Conservation (phyloP, 2,113 vertebrate species). For the Nyctereutes procyonoides region DNA sequence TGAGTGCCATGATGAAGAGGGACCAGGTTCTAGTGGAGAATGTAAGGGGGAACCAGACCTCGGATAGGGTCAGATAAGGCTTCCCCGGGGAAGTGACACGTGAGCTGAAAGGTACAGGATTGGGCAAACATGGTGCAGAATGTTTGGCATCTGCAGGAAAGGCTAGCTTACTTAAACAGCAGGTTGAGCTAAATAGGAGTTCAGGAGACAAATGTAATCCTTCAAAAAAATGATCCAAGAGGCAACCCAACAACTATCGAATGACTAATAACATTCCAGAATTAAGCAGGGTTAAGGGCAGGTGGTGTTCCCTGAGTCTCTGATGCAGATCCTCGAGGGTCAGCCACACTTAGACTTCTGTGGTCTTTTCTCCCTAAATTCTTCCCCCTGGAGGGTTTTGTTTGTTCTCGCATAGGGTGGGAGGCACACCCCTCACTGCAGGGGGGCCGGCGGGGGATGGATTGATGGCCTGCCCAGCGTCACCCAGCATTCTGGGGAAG, state of each 20-base stretch:
- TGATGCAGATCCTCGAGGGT: not conserved
- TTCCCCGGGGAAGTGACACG: not conserved
- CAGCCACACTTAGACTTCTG: not conserved
- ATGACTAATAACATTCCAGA: not conserved
- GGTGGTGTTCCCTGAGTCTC: not conserved
- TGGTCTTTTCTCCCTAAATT: not conserved
- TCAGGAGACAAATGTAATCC: slow-evolving; percentile 2
- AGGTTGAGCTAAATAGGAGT: not conserved
- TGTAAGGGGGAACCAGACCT: not conserved
- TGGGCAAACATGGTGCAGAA: not conserved
- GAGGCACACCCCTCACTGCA: not conserved
- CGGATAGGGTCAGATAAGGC: not conserved
- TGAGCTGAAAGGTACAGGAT: not conserved
- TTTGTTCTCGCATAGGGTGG: not conserved
- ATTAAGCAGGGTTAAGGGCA: not conserved
- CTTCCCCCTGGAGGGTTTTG: not conserved
- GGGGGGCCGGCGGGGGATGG: not conserved
- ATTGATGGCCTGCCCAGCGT: not conserved
- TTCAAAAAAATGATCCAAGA: not conserved
- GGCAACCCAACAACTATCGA: not conserved
- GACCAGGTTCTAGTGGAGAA: not conserved
- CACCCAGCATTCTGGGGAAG: not conserved
- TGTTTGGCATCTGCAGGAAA: not conserved
- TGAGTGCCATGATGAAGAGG: not conserved
- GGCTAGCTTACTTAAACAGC: not conserved